These are phyloP conservation scores for Lycia hirtaria DNA, from an alignment of 2,888 invertebrate genomes.

Conservation along the genomic window DNA sequence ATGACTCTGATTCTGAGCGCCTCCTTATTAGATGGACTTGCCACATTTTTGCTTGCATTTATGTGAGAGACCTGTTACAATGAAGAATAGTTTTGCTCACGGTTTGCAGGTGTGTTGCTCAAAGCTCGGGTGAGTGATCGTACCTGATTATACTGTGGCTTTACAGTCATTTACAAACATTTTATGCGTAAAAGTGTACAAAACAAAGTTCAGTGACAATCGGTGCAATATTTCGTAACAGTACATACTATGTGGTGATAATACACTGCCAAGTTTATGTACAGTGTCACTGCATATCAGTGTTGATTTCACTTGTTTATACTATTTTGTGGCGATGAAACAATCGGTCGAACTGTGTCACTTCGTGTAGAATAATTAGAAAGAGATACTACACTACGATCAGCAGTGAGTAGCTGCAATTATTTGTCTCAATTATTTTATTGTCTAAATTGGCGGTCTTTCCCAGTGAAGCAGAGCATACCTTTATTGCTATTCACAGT, in stretches of 20 bases:
- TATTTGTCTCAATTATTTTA: too few species aligned
- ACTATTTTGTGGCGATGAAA: too few species aligned
- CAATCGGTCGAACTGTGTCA: too few species aligned
- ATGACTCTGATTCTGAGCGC: too few species aligned
- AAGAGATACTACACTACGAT: too few species aligned
- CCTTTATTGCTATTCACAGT: too few species aligned
- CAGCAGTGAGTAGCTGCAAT: too few species aligned
- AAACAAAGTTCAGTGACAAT: not conserved
- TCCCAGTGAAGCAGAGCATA: too few species aligned
- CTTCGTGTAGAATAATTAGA: too few species aligned
- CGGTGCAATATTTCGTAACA: not conserved
- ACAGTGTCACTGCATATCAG: too few species aligned
- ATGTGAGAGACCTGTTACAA: not conserved
- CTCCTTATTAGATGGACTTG: not conserved
- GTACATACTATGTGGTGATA: not conserved
- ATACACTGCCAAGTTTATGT: not conserved
- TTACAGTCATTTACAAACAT: not conserved
- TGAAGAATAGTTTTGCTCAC: not conserved
- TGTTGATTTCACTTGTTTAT: too few species aligned
- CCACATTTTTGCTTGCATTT: not conserved
- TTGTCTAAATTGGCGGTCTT: too few species aligned
- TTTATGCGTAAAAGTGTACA: not conserved
- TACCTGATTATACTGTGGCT: not conserved
- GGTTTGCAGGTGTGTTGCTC: not conserved
- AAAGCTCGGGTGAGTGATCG: constrained; percentile 30